Percentiles rank a stretch among this genome's conserved stretches.
These are phyloP conservation scores for Ganaspis brasiliensis DNA, from an alignment of 2,888 invertebrate genomes.

Conservation along the genomic window DNA sequence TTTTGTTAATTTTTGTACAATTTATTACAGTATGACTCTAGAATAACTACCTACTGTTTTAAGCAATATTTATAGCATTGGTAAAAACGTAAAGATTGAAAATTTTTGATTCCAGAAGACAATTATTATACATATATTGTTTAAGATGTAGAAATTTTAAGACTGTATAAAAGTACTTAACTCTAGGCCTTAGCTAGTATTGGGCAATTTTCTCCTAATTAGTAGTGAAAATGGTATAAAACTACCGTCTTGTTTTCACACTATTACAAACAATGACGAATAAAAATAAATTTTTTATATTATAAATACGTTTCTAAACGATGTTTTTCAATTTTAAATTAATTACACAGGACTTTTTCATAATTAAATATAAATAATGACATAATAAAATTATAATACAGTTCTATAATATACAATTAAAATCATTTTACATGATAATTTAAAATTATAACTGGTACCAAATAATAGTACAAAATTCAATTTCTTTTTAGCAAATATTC, in stretches of 20 bases:
- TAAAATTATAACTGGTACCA: neutral
- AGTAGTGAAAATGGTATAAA: neutral
- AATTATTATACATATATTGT: neutral
- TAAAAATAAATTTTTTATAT: neutral
- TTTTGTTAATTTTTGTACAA: constrained; percentile 21
- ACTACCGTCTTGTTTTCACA: neutral
- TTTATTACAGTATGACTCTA: neutral
- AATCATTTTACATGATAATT: neutral
- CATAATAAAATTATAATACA: constrained; percentile 25
- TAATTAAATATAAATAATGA: constrained; percentile 21
- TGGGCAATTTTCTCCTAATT: neutral
- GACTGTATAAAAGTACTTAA: constrained; percentile 1
- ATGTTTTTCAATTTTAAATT: neutral
- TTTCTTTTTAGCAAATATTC: neutral
- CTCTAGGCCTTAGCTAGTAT: neutral
- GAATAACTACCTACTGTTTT: neutral
- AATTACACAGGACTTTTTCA: neutral
- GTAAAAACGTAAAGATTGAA: neutral
- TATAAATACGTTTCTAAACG: neutral
- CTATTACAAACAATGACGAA: neutral
- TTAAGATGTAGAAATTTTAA: neutral
- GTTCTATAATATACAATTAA: neutral
- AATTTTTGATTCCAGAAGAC: neutral
- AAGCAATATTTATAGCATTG: neutral
- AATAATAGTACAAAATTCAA: constrained; percentile 16